A percentile compares a stretch with the other conserved stretches of the same genome.
Evolutionary conservation across 2,113 vertebrate species (phyloP).

Genomic region (Eretmochelys imbricata): DNA sequence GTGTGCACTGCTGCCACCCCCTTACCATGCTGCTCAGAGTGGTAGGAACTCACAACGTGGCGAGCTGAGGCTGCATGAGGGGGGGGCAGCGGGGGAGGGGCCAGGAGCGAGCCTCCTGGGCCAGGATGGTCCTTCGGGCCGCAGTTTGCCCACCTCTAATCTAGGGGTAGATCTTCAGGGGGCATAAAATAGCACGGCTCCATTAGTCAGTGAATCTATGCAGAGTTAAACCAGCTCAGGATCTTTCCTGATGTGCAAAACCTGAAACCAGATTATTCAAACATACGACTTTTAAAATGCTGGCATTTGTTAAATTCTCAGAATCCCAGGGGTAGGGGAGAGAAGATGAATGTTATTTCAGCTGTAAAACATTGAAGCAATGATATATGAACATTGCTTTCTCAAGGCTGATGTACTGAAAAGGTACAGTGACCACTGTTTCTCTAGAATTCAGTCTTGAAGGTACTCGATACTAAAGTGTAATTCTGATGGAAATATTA

Average conservation of each 20-base stretch:
- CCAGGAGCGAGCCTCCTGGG: too few relatives aligned
- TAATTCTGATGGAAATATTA: not conserved
- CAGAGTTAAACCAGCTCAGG: not conserved
- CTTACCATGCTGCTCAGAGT: too few relatives aligned
- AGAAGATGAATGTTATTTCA: not conserved
- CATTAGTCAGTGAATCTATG: not conserved
- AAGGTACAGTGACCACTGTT: not conserved
- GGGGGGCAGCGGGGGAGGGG: too few relatives aligned
- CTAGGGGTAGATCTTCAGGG: not conserved
- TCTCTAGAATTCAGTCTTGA: not conserved
- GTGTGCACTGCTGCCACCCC: too few relatives aligned
- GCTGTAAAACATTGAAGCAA: not conserved
- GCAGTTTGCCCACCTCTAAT: not conserved
- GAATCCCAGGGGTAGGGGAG: not conserved
- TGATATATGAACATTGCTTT: not conserved
- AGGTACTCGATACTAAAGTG: not conserved
- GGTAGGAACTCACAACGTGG: too few relatives aligned
- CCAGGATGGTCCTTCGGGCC: too few relatives aligned
- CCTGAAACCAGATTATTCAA: not conserved
- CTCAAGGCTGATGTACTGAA: not conserved
- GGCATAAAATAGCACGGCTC: not conserved
- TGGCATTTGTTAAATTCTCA: not conserved
- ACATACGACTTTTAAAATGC: not conserved
- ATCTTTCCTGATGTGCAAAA: not conserved
- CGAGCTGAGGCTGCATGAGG: too few relatives aligned